Evolutionary conservation across 2,113 vertebrate genomes (phyloP).

Genomic region (Spermophilus dauricus): DNA sequence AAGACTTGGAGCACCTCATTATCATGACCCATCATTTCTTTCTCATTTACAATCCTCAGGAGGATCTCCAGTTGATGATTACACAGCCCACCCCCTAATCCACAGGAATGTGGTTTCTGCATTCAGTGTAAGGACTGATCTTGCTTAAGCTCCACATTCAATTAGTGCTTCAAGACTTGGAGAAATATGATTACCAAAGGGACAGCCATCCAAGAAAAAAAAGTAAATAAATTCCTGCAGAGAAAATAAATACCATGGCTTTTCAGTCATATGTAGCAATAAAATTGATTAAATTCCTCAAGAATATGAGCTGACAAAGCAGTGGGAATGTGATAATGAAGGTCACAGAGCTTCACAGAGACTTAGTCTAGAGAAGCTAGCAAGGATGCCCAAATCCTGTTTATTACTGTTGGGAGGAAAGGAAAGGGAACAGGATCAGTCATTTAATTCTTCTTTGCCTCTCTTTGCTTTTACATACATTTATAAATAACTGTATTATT

Average conservation of each 20-base stretch:
- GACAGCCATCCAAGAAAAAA: slow-evolving; percentile 23
- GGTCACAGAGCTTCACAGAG: not conserved
- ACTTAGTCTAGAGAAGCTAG: not conserved
- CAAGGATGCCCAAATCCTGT: not conserved
- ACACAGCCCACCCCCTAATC: not conserved
- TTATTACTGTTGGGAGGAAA: not conserved
- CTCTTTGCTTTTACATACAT: not conserved
- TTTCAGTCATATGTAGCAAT: slow-evolving; percentile 44
- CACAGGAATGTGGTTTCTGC: not conserved
- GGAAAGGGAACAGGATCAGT: not conserved
- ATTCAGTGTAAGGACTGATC: not conserved
- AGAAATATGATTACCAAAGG: slow-evolving; percentile 61
- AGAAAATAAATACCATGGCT: slow-evolving; percentile 58
- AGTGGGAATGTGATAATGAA: slow-evolving; percentile 28
- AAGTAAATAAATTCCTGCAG: slow-evolving; percentile 58
- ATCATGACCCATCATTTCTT: not conserved
- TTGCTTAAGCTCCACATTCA: slow-evolving; percentile 51
- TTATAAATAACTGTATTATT: slow-evolving; percentile 22
- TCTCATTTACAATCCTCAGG: slow-evolving; percentile 18
- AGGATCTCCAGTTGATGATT: not conserved
- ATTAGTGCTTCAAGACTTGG: slow-evolving; percentile 38
- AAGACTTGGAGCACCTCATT: not conserved
- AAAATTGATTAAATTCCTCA: slow-evolving; percentile 61
- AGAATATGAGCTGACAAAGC: slow-evolving; percentile 43
- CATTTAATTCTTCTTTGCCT: slow-evolving; percentile 4